Evolutionary conservation across 2,113 vertebrate genomes (phyloP), one percentile per base, ranked within the genome.

Genomic region (Psittacus erithacus): DNA sequence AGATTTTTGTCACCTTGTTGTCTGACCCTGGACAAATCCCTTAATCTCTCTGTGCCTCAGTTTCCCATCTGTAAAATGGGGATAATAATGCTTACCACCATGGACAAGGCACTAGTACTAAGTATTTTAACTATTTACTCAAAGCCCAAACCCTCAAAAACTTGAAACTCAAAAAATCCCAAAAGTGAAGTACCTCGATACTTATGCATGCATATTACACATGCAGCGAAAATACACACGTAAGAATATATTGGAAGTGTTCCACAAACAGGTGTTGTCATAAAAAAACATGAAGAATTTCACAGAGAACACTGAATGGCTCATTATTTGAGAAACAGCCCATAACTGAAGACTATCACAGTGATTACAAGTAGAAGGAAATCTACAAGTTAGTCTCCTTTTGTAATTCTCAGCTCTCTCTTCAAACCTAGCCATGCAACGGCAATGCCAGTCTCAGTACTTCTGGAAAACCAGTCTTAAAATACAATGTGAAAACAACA

Each of bases 41-140:
- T 75, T 83, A 81, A 87, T 44, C 27, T 38, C 52, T 92, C 33
- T 90, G 23, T 81, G 76, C 43, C 76, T 91, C 84, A 86, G 60
- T 75, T 86, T 90, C 79, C 90, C 55, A 78, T 86, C 79, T 84
- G 79, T 71, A 92, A 94, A 94, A 86, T 7, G 16, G 39, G 67
- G 27, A 83, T 81, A 86, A 83, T 83, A 83, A 94, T 38, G 39
- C 64, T 86, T 81, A 84, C 28, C 31, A 67, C 64, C 25, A 83
- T 0, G 1, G 43, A 88, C 47, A 90, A 90, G 63, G 76, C 64
- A 90, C 67, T n/a, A 76, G 52, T 29, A 52, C 39, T 49, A 82
- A 44, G 22, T 49, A 55, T 80, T 79, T 46, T 39, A 85, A 85
- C 4, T 57, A 55, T 7, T 88, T 79, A 59, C n/a, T 84, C 44